These are phyloP conservation scores for Cantharis flavilabris DNA, from an alignment of 2,888 invertebrate species.

Conservation along the genomic window DNA sequence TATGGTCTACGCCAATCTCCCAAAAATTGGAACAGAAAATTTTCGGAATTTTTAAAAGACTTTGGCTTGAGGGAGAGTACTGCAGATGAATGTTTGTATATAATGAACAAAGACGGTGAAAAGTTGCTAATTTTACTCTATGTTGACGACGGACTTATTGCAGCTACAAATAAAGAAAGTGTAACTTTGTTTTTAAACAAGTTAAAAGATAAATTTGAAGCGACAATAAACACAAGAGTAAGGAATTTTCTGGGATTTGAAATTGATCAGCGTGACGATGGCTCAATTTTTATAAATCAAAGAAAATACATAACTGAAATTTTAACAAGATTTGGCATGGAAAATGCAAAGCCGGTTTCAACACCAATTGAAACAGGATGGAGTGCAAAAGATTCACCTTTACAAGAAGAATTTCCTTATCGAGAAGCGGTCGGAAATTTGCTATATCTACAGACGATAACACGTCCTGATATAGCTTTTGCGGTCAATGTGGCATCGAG, in stretches of 20 bases:
- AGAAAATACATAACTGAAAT: too few relatives aligned
- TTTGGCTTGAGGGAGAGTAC: background rate
- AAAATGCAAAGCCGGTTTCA: too few relatives aligned
- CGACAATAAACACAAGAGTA: too few relatives aligned
- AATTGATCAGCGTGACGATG: too few relatives aligned
- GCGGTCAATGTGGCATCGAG: background rate
- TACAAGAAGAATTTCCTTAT: background rate
- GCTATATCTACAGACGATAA: background rate
- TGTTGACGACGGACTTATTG: background rate
- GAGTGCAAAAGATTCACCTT: background rate
- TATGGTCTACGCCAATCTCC: background rate
- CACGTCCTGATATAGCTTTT: background rate
- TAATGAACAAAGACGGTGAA: background rate
- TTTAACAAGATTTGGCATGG: too few relatives aligned
- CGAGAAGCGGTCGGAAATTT: background rate
- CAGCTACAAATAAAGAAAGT: background rate
- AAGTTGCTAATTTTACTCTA: background rate
- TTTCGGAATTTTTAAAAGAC: background rate
- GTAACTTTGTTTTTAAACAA: background rate
- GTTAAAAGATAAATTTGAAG: too few relatives aligned
- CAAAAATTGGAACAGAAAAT: background rate
- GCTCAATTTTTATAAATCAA: too few relatives aligned
- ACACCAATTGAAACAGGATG: background rate
- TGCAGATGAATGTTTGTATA: background rate
- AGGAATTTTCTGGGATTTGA: too few relatives aligned